phyloP scores from a whole-genome alignment of 2,797 vertebrate species.

The Hyperoplus lanceolatus region DNA sequence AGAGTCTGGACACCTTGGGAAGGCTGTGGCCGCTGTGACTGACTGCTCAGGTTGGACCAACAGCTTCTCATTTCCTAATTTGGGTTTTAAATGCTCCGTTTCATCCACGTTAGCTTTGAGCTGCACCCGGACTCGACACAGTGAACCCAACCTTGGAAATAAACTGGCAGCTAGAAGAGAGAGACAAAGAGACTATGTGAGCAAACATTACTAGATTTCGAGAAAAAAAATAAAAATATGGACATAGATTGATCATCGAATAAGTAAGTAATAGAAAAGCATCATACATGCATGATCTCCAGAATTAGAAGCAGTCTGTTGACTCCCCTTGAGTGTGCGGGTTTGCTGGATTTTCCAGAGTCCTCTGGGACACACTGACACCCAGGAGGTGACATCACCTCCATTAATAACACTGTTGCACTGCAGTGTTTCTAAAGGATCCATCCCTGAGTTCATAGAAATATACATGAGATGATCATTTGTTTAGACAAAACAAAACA shows the following conservation, averaged over 20 bases:
- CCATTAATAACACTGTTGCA: conserved; percentile 20
- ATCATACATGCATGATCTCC: conserved; percentile 42
- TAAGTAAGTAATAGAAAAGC: background rate
- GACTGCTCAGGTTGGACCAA: conserved; percentile 4
- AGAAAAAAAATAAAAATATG: background rate
- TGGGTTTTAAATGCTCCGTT: conserved; percentile 1
- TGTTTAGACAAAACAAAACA: background rate
- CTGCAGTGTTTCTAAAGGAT: conserved; percentile 30
- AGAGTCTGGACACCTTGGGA: conserved; percentile 67
- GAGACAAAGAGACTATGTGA: conserved; percentile 16
- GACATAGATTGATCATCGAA: accelerated
- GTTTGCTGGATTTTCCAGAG: conserved; percentile 76
- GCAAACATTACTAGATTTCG: background rate
- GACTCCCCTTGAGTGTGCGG: conserved; percentile 58
- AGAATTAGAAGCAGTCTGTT: conserved; percentile 33
- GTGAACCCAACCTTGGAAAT: conserved; percentile 87
- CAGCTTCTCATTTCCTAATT: conserved; percentile 27
- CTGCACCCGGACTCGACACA: conserved; percentile 83
- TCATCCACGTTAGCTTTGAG: conserved; percentile 48
- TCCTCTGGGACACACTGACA: conserved; percentile 82
- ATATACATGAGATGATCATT: background rate
- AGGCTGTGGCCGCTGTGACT: conserved; percentile 17
- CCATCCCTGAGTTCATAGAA: conserved; percentile 63
- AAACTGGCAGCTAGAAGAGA: conserved; percentile 60
- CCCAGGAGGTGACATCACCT: conserved; percentile 71